Evolutionary conservation across 2,888 invertebrate genomes (phyloP), one percentile per base, ranked within the genome.

Genomic region (Synergus gifuensis): DNA sequence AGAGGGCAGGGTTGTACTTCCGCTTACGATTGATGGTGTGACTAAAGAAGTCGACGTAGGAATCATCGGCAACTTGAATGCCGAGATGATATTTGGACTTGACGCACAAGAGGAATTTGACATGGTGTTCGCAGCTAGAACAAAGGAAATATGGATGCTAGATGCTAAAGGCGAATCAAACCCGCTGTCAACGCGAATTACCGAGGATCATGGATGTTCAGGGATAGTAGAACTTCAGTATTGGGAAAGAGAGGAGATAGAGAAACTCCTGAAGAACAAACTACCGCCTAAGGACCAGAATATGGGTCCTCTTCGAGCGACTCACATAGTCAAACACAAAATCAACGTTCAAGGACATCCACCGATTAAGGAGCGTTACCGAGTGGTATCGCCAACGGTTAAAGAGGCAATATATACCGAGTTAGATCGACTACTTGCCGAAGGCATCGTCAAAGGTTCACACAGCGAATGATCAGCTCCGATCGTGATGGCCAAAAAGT

Each of bases 391-490:
- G 1, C 84, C 84, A 16, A 79, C 76, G 3, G 60, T 80, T 0
- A 78, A 77, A 11, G 62, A 81, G 18, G 46, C 49, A 0, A 82
- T 81, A 42, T 42, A 83, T 36, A 44, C 28, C 7, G 88, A 89
- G 69, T 83, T 90, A 3, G 87, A 90, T 44, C 67, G 86, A 4
- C 90, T 91, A 89, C 28, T 91, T 1, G 76, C 46, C 4, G 67
- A 84, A 0, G 87, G 84, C 4, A 85, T 91, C 0, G 85, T 91
- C 0, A 89, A 90, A 60, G 87, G 84, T 0, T 87, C 86, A 0
- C 78, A 82, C 2, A 87, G 86, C 36, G 83, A 84, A 0, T 89
- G 87, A 87, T 85, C 85, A 12, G 88, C 87, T 2, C 86, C 88
- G 1, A 82, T 87, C 18, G 81, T 90, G 0, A 84, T 88, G 73